Base-by-base conservation (phyloP, 2,113 vertebrate genomes). In the Labrus mixtus region DNA sequence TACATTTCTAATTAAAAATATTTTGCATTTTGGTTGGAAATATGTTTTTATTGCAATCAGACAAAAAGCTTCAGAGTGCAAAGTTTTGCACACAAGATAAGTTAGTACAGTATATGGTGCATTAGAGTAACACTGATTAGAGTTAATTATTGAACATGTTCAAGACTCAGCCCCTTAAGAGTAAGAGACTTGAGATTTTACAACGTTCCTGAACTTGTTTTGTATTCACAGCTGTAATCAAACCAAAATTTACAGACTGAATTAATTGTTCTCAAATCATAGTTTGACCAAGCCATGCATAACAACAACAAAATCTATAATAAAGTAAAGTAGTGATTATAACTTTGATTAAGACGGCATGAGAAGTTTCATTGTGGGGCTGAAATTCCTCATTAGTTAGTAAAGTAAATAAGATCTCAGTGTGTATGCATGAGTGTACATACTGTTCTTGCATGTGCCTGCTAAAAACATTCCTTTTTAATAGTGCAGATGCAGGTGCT, bases 401-500 rank as follows among this genome's bases (percentile, higher is more conserved):
- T 19, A 29, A 58, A 11, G 0, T 69, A 36, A 57, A 48, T 6
- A 46, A n/a, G 55, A 13, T 3, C 2, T 25, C 29, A 15, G 25
- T 64, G 16, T 55, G 23, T 58, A 4, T 57, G n/a, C 33, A 25
- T 17, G 48, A 68, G 43, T 62, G 37, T 20, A 33, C 36, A 10
- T 37, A 45, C 20, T 48, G 29, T 56, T 45, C 45, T 39, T 64
- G 71, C 22, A 36, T 46, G 50, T 1, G 0, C 23, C 4, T 17
- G 2, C 43, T n/a, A 33, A 33, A 2, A 33, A 22, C 51, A 45
- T 33, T 45, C 8, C 17, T 54, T 16, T 41, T 25, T 37, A 73
- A 53, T 59, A 55, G 57, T 78, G 57, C 33, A 55, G 19, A 22
- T 72, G 33, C 64, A 81, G 76, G 68, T 84, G 70, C 22, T 62